Base-by-base conservation (phyloP, 2,797 vertebrate genomes). In the Acomys russatus region DNA sequence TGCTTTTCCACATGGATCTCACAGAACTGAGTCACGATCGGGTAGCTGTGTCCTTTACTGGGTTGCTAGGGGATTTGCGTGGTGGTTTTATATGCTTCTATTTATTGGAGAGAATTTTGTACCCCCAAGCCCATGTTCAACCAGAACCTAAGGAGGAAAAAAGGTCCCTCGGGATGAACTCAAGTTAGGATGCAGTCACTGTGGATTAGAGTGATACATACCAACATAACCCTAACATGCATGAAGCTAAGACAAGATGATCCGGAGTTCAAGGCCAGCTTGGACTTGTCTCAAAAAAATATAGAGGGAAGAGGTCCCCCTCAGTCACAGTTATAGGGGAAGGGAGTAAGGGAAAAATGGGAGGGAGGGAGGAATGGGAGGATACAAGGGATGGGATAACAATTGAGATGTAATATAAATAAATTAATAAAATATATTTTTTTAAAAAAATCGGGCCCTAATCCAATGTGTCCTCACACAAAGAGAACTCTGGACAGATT, bases 401-500 rank as follows among this genome's bases (percentile, higher is more conserved):
- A 4, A 44, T 4, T 44, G 44, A 44, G 44, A 44, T 44, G 44
- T 44, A 44, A 44, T 44, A 44, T 44, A 4, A 44, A 44, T 44
- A 44, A 44, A 44, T 44, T 44, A 44, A 44, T 44, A 44, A 44
- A 44, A 44, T 44, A 44, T 44, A 44, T 44, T n/a, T n/a, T n/a
- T n/a, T n/a, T n/a, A n/a, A n/a, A n/a, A 44, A 44, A 44, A 3
- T 44, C 66, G 66, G 63, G 5, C 22, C 56, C 51, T 61, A 56
- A 92, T 49, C 14, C 25, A 78, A 59, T 49, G 44, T 79, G 33
- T 92, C 64, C n/a, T 74, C 54, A 70, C 12, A n/a, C 59, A 17
- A 59, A 88, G 44, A 78, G 11, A 96, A 95, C 71, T 77, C 10
- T 91, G 66, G 33, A 93, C 10, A 87, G 30, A 54, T 63, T n/a